Conservation (phyloP, 2,888 invertebrate species). For the Phanerotoma sp. region DNA sequence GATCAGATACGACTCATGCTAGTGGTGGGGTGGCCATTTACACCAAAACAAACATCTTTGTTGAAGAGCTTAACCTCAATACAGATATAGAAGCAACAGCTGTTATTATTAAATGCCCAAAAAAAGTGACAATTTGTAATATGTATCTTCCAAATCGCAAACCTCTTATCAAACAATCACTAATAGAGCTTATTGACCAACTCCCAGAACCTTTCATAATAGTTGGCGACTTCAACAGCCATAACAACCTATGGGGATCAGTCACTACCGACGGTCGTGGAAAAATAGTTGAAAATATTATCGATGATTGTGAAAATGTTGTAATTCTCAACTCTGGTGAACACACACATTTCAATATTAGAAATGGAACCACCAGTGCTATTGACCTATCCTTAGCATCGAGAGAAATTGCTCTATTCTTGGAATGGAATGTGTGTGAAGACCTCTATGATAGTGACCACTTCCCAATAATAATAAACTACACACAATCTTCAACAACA, state of each 20-base stretch:
- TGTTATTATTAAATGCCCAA: slow-evolving; percentile 3
- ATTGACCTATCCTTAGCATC: slow-evolving; percentile 32
- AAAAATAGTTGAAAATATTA: slow-evolving; percentile 25
- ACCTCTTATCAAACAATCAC: not conserved
- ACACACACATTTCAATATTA: slow-evolving; percentile 31
- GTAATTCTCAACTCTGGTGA: slow-evolving; percentile 17
- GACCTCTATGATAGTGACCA: slow-evolving; percentile 30
- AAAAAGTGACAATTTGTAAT: slow-evolving; percentile 21
- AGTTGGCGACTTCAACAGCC: slow-evolving; percentile 35
- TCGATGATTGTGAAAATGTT: slow-evolving; percentile 23
- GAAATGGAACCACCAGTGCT: slow-evolving; percentile 21
- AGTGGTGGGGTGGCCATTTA: not conserved
- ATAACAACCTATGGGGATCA: slow-evolving; percentile 30
- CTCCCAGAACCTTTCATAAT: slow-evolving; percentile 33
- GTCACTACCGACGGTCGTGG: slow-evolving; percentile 26
- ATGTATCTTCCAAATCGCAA: slow-evolving; percentile 19
- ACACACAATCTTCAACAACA: not conserved
- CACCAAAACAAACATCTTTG: not conserved
- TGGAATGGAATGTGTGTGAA: slow-evolving; percentile 16
- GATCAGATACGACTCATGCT: not conserved
- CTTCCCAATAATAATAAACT: slow-evolving; percentile 28
- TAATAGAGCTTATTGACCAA: slow-evolving; percentile 26
- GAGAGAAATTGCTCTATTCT: slow-evolving; percentile 13
- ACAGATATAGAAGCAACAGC: slow-evolving; percentile 18
- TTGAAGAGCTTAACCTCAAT: not conserved